A percentile compares a stretch with the other conserved stretches of the same genome.
Evolutionary conservation across 2,888 invertebrate species (phyloP).

Genomic region (Cistogaster globosa): DNA sequence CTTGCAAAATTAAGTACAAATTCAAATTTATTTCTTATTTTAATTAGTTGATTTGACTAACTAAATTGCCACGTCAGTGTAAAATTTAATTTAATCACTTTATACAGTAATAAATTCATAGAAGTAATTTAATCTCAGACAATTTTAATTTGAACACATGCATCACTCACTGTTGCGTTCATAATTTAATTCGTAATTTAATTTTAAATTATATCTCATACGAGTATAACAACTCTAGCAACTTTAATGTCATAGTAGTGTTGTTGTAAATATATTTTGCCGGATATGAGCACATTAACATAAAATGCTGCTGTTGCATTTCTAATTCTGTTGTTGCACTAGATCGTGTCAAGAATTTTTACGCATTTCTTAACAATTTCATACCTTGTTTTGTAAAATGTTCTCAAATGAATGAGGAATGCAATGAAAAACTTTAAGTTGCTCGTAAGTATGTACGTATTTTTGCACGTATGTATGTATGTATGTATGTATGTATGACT

Average conservation of each 20-base stretch:
- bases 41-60: not conserved
- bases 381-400: constrained; percentile 54
- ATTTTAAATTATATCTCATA: constrained; percentile 43
- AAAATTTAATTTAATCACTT: not conserved
- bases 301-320: constrained; percentile 52
- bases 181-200: constrained; percentile 34
- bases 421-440: constrained; percentile 43
- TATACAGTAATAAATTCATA: not conserved
- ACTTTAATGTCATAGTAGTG: constrained; percentile 33
- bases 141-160: constrained; percentile 40
- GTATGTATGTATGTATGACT: not conserved
- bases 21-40: not conserved
- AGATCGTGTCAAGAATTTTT: constrained; percentile 64
- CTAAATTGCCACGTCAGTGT: not conserved
- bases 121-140: constrained; percentile 26
- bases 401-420: constrained; percentile 41
- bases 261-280: constrained; percentile 36
- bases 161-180: constrained; percentile 19
- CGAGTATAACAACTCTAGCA: constrained; percentile 15
- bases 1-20: not conserved
- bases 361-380: constrained; percentile 68
- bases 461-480: not conserved
- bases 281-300: constrained; percentile 35
- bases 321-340: constrained; percentile 53
- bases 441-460: not conserved